Conservation (phyloP, 1,140 invertebrate species). For the Drosophila takahashii region DNA sequence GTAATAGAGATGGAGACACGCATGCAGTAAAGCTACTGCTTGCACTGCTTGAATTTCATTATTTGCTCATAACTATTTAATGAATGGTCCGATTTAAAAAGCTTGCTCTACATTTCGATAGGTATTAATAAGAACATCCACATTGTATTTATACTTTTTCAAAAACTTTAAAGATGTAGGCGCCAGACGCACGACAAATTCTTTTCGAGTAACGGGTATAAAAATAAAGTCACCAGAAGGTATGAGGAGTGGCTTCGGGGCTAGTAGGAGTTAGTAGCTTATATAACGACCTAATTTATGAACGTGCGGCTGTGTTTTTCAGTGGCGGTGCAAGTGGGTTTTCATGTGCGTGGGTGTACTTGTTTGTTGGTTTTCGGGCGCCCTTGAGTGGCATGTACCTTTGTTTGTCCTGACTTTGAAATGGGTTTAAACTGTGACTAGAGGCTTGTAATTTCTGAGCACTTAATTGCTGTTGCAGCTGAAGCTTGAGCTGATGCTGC, state of each 20-base stretch:
- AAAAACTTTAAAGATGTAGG: no score
- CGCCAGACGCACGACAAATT: no score
- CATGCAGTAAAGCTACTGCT: no score
- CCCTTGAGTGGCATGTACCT: conserved; percentile 62
- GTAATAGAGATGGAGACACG: no score
- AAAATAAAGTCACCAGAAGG: not conserved
- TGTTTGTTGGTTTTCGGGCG: conserved; percentile 21
- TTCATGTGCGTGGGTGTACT: conserved; percentile 19
- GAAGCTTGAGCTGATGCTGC: conserved; percentile 65
- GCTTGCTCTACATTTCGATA: no score
- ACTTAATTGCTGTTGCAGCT: conserved; percentile 68
- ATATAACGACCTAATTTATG: conserved; percentile 6
- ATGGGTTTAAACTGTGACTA: conserved; percentile 83
- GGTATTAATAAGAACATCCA: no score
- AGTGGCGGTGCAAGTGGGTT: conserved; percentile 15
- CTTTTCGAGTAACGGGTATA: no score
- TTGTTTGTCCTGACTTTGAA: conserved; percentile 77
- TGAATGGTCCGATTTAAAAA: no score
- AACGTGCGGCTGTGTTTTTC: conserved; percentile 10
- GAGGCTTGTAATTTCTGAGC: conserved; percentile 74
- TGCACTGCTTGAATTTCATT: no score
- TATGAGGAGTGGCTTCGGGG: not conserved
- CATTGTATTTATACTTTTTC: no score
- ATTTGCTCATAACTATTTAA: no score
- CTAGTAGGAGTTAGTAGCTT: conserved; percentile 21